Base-by-base conservation (phyloP, 2,888 invertebrate genomes). In the Coremacera marginata region DNA sequence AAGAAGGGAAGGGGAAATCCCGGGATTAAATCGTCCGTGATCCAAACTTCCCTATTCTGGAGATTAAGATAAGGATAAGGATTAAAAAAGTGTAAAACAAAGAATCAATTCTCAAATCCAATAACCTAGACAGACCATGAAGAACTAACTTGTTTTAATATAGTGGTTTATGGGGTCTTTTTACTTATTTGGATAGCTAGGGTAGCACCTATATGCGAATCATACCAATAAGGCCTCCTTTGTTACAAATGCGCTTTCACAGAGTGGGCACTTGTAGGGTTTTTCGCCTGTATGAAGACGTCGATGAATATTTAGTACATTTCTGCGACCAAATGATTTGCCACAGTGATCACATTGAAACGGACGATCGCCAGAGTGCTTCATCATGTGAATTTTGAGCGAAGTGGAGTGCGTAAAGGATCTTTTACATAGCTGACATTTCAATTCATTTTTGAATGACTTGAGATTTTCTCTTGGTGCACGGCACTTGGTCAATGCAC, bases 321-420 rank as follows among this genome's bases (percentile, higher is more conserved):
- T 79, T 49, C 78, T 80, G 3, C 80, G 76, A 14, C 78, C 73
- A 79, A 82, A 82, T 11, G 80, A 73, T 55, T 82, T 82, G 44
- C 78, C 80, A 70, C 82, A 82, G 62, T 80, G 76, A 25, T 81
- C 81, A 22, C 82, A 82, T 34, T 75, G 77, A 60, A 77, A 81
- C 3, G 80, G 79, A 0, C 82, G 81, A 63, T 81, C 81, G 2
- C 81, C 81, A 8, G 79, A 80, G 31, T 82, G 82, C 11, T 79
- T 80, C 37, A 78, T 78, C 81, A 82, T 79, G 55, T 81, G 82
- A 0, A 75, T 67, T 65, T 82, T 80, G 2, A 82, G 70, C 27
- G 81, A 79, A 0, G 77, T 79, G 3, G 79, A 80, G 65, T 81
- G 79, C 9, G 80, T 79, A 25, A 81, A 81, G 2, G 71, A 78